Conservation (phyloP, 2,113 vertebrate species). For the Vicugna pacos region DNA sequence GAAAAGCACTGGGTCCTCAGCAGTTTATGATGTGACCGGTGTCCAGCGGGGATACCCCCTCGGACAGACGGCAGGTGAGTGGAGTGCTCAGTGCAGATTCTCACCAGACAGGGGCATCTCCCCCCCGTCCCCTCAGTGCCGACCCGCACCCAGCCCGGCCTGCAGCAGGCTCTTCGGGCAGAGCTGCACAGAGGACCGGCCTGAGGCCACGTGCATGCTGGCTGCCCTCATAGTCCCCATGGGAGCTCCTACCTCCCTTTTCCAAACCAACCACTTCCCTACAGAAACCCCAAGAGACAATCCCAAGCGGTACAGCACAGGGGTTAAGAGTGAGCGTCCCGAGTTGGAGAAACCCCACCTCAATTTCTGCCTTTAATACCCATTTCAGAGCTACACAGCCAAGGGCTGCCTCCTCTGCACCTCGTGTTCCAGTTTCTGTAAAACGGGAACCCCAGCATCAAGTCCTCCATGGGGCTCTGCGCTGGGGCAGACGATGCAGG, state of each 20-base stretch:
- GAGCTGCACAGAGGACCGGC: background rate
- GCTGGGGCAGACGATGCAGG: rapidly evolving
- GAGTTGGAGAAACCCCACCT: background rate
- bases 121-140: no score
- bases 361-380: background rate
- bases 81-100: background rate
- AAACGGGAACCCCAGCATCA: rapidly evolving
- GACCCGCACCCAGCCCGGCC: background rate
- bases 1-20: no score
- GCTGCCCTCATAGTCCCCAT: background rate
- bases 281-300: background rate
- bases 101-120: rapidly evolving
- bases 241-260: background rate
- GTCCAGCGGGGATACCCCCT: background rate
- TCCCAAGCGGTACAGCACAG: background rate
- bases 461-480: background rate
- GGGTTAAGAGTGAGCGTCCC: background rate
- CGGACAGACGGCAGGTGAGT: rapidly evolving
- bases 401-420: background rate
- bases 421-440: background rate
- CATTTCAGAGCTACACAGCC: background rate
- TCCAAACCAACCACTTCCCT: background rate
- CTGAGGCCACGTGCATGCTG: background rate
- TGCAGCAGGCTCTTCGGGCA: background rate
- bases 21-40: rapidly evolving